Conservation (phyloP, 2,797 vertebrate genomes). For the Catostomus latipinnis region DNA sequence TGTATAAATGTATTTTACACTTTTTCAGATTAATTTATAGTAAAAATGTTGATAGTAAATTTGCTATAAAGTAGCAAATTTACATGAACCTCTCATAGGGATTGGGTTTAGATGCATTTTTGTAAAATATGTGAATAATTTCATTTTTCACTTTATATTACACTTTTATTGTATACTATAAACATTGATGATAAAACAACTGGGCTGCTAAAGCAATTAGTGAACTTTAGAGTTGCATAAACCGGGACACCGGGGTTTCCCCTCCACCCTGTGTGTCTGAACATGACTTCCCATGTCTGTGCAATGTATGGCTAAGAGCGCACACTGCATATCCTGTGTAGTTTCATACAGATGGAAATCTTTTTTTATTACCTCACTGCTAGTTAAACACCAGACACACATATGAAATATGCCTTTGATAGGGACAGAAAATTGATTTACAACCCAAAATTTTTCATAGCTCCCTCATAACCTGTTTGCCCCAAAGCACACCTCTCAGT, state of each 20-base stretch:
- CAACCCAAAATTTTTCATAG: slow-evolving; percentile 75
- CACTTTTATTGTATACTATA: neutral
- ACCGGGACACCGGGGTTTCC: slow-evolving; percentile 71
- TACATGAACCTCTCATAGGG: too few species aligned
- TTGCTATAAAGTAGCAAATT: too few species aligned
- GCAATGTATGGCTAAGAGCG: slow-evolving; percentile 74
- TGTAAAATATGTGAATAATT: neutral
- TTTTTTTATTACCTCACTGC: slow-evolving; percentile 68
- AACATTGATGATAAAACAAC: neutral
- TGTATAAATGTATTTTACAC: too few species aligned
- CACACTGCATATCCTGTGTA: slow-evolving; percentile 75
- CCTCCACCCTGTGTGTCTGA: slow-evolving; percentile 73
- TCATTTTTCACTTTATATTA: neutral
- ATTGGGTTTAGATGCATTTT: too few species aligned
- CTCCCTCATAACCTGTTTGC: slow-evolving; percentile 70
- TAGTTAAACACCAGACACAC: slow-evolving; percentile 77
- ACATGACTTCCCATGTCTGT: slow-evolving; percentile 77
- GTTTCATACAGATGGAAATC: slow-evolving; percentile 73
- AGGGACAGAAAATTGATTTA: slow-evolving; percentile 79
- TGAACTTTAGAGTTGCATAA: neutral
- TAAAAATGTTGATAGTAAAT: too few species aligned
- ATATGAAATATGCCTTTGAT: slow-evolving; percentile 80
- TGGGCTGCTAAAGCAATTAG: neutral
- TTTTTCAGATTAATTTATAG: too few species aligned
- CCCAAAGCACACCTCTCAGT: slow-evolving; percentile 66